Base-by-base conservation (phyloP, 2,888 invertebrate genomes). In the Linnaemya tessellans region DNA sequence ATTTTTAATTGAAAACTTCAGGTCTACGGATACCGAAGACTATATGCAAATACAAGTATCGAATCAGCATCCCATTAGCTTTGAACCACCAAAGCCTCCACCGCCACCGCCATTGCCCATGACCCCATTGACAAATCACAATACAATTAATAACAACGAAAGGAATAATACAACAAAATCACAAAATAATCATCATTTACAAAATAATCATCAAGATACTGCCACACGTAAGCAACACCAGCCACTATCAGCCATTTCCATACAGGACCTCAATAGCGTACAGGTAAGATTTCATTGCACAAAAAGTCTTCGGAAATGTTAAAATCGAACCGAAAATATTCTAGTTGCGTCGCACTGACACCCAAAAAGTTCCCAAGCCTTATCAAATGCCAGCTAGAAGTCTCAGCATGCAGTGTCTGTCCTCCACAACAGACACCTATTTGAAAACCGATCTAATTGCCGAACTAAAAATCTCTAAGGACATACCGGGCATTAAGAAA, bases 401-500 rank as follows among this genome's bases (percentile, higher is more conserved):
- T 88, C 94, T 96, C 89, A 96, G 96, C 89, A 94, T 97, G 91
- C 96, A 96, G 91, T 95, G 96, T 88, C 92, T 96, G 51, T 94
- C 95, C 78, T 94, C 94, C 81, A 93, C 94, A 84, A 93, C 93
- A 58, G 96, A 96, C 86, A 94, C 95, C 62, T 97, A 95, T 93
- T 94, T 95, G 88, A 97, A 97, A 92, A 96, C 96, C 35, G 97
- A 98, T 92, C 93, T 98, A 65, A 98, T 98, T 87, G 98, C 97
- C 64, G 98, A 98, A 91, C 93, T 98, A 84, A 98, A 98, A 92
- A 95, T 97, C 94, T 97, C 97, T 60, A 97, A 96, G 92, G 97
- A 98, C 91, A 97, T 98, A 86, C 96, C 97, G 1, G 98, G 98
- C n/a, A 97, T 98, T 75, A 97, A 96, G 92, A 98, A 98, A 92